A percentile compares a stretch with the other conserved stretches of the same genome.
Conservation (phyloP, 1,140 invertebrate species). For the Patella vulgata region DNA sequence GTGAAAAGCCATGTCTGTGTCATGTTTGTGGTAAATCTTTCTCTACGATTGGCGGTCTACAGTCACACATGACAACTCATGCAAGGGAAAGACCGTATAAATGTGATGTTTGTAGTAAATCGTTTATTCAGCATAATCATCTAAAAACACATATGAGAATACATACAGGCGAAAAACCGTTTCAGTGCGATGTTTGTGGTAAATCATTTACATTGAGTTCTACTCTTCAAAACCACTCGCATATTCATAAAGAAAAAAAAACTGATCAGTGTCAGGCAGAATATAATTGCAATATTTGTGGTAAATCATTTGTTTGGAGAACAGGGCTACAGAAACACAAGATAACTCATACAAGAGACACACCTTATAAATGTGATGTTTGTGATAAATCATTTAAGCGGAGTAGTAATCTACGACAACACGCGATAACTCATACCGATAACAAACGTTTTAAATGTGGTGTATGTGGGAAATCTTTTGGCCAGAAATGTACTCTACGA, state of each 20-base stretch:
- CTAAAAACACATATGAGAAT: background rate
- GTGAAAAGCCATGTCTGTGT: conserved; percentile 34
- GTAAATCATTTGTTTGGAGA: too few relatives aligned
- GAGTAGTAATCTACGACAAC: conserved; percentile 14
- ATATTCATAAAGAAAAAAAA: conserved; percentile 97
- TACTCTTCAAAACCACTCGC: conserved; percentile 85
- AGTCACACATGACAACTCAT: conserved; percentile 30
- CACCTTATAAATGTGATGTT: conserved; percentile 18
- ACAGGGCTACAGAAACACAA: background rate
- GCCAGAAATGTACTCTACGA: conserved; percentile 17
- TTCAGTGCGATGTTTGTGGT: background rate
- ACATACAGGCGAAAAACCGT: background rate
- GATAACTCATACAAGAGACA: background rate
- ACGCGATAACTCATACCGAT: conserved; percentile 26
- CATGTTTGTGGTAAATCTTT: conserved; percentile 33
- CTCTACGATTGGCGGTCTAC: conserved; percentile 14
- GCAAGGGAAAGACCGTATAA: conserved; percentile 23
- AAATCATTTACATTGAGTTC: too few relatives aligned
- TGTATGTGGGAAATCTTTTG: conserved; percentile 35
- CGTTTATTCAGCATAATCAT: conserved; percentile 1
- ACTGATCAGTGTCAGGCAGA: too few relatives aligned
- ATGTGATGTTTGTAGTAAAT: conserved; percentile 6
- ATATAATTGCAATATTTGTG: too few relatives aligned
- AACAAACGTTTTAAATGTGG: conserved; percentile 29
- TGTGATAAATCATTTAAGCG: conserved; percentile 28